Evolutionary conservation across 1,140 invertebrate genomes (phyloP).

Genomic region (Ceratosolen fusciceps): DNA sequence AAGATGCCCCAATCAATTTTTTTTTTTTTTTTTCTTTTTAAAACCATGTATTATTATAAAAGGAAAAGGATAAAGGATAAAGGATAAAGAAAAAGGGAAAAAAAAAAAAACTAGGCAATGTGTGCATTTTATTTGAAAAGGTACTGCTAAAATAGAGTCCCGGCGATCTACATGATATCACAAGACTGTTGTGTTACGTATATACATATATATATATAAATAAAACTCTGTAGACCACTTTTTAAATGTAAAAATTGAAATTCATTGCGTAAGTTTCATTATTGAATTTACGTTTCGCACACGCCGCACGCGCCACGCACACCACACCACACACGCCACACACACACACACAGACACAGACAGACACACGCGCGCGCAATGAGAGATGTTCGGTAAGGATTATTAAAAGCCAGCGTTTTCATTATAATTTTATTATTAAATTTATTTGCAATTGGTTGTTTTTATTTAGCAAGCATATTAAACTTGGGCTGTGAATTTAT

Average conservation of each 20-base stretch:
- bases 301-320: too few species aligned
- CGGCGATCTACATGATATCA: constrained; percentile 38
- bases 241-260: constrained; percentile 49
- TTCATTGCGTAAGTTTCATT: constrained; percentile 40
- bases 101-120: constrained; percentile 22
- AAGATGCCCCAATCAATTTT: constrained; percentile 17
- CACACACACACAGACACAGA: too few species aligned
- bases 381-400: constrained; percentile 34
- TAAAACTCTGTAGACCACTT: constrained; percentile 57
- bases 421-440: constrained; percentile 49
- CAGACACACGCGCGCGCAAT: too few species aligned
- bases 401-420: constrained; percentile 34
- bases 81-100: too few species aligned
- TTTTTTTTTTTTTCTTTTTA: too few species aligned
- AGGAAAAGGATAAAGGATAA: too few species aligned
- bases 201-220: constrained; percentile 53
- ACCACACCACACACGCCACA: too few species aligned
- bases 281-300: constrained; percentile 44
- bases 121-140: constrained; percentile 23
- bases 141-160: constrained; percentile 10
- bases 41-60: too few species aligned
- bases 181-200: constrained; percentile 59
- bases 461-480: constrained; percentile 21
- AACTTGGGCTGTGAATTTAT: neutral
- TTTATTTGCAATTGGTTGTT: constrained; percentile 30